Percentiles rank a stretch among this genome's conserved stretches.
Evolutionary conservation across 2,113 vertebrate species (phyloP).

Genomic region (Rhadina sibilatrix): DNA sequence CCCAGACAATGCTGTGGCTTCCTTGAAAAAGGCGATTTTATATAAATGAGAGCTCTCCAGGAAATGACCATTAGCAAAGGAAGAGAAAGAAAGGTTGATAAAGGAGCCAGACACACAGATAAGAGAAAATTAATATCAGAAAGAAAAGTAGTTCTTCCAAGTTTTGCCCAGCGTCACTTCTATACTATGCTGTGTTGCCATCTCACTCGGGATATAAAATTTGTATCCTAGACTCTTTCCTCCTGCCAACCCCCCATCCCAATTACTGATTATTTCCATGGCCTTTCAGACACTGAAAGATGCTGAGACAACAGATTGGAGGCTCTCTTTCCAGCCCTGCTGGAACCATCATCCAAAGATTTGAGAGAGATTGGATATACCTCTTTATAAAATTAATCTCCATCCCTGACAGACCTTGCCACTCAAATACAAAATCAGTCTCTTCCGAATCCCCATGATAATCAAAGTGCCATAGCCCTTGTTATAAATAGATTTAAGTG

Average conservation of each 20-base stretch:
- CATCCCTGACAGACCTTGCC: background rate
- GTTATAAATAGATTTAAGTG: constrained; percentile 32
- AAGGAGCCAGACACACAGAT: background rate
- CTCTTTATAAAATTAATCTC: constrained; percentile 26
- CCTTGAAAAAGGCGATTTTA: background rate
- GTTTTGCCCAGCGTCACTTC: background rate
- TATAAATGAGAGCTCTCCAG: background rate
- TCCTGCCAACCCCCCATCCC: too few relatives aligned
- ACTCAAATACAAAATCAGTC: constrained; percentile 9
- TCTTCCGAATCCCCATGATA: constrained; percentile 5
- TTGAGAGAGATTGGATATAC: background rate
- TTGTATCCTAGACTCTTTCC: accelerated
- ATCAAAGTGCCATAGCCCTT: background rate
- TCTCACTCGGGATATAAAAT: background rate
- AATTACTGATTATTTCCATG: background rate
- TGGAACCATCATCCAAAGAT: background rate
- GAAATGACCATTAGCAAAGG: background rate
- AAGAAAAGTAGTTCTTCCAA: background rate
- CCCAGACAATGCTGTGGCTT: background rate
- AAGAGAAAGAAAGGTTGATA: background rate
- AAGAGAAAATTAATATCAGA: background rate
- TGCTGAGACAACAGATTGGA: background rate
- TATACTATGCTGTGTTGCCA: background rate
- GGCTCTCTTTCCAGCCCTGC: background rate
- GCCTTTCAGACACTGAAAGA: background rate